These are phyloP conservation scores for Chaunax sp. DNA, from an alignment of 2,797 vertebrate species.

Conservation along the genomic window DNA sequence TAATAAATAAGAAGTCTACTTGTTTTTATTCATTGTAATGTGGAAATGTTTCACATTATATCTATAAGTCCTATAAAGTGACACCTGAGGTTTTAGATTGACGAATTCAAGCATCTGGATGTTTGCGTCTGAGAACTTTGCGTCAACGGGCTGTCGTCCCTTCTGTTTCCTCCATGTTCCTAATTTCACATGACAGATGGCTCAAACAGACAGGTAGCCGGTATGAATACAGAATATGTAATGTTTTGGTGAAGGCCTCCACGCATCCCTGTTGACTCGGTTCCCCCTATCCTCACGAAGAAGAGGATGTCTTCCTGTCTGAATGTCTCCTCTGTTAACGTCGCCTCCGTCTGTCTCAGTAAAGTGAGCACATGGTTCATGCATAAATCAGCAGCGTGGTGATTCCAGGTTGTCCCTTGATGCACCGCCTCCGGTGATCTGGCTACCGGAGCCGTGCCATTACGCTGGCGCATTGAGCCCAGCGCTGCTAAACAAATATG, in stretches of 20 bases:
- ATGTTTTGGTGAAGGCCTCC: constrained; percentile 52
- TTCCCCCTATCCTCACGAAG: constrained; percentile 34
- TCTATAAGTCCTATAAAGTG: background rate
- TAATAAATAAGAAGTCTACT: no score
- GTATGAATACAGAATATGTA: constrained; percentile 45
- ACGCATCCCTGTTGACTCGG: constrained; percentile 39
- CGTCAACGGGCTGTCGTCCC: constrained; percentile 15
- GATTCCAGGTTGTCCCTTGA: constrained; percentile 80
- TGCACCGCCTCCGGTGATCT: constrained; percentile 68
- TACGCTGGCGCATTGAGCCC: no score
- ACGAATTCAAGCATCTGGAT: constrained; percentile 1
- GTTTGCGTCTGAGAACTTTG: background rate
- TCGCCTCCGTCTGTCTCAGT: constrained; percentile 66
- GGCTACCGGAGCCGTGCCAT: constrained; percentile 73
- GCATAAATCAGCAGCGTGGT: constrained; percentile 82
- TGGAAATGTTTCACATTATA: background rate
- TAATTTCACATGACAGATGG: constrained; percentile 64
- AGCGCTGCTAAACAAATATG: constrained; percentile 81
- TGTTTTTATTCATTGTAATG: no score
- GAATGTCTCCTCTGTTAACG: constrained; percentile 66
- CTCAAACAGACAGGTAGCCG: constrained; percentile 70
- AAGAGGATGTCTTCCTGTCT: constrained; percentile 57
- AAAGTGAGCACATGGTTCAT: constrained; percentile 82
- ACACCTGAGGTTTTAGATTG: background rate
- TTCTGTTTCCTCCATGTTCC: constrained; percentile 21